A percentile compares a stretch with the other conserved stretches of the same genome.
phyloP scores from a whole-genome alignment of 2,113 vertebrate genomes.

The Artemisiospiza belli region DNA sequence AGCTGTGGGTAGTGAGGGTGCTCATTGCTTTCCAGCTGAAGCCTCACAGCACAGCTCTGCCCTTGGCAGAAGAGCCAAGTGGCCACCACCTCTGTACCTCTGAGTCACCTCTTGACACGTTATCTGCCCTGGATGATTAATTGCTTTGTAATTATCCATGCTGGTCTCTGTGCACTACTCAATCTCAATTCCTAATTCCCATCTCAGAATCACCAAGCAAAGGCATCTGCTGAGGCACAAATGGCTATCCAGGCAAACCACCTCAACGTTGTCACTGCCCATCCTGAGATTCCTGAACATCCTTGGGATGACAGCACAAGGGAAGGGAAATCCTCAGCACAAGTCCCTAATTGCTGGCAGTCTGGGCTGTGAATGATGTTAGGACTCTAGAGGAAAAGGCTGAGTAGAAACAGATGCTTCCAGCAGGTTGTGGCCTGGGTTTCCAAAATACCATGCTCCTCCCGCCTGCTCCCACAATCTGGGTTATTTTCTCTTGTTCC shows the following conservation, averaged over 20 bases:
- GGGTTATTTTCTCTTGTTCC: conserved; percentile 28
- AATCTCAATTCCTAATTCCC: neutral
- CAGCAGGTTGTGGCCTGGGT: conserved; percentile 22
- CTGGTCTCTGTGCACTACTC: neutral
- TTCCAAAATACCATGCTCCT: conserved; percentile 42
- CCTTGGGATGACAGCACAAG: neutral
- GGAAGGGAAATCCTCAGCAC: conserved; percentile 7
- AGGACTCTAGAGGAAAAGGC: conserved; percentile 27
- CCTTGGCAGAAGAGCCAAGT: neutral
- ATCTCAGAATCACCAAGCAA: neutral
- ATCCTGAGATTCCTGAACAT: neutral
- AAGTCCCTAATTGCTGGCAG: neutral
- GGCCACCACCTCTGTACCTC: neutral
- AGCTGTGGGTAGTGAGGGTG: neutral
- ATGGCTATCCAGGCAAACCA: neutral
- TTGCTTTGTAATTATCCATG: neutral
- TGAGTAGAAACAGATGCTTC: conserved; percentile 58
- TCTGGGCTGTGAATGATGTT: conserved; percentile 4
- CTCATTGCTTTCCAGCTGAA: neutral
- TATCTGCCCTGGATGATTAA: neutral
- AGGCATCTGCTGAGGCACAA: neutral
- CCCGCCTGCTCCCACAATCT: conserved; percentile 19
- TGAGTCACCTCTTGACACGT: too few relatives aligned
- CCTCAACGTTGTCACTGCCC: rapidly evolving
- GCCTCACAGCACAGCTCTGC: neutral